Base-by-base conservation (phyloP, 2,888 invertebrate genomes). In the Noctua comes region DNA sequence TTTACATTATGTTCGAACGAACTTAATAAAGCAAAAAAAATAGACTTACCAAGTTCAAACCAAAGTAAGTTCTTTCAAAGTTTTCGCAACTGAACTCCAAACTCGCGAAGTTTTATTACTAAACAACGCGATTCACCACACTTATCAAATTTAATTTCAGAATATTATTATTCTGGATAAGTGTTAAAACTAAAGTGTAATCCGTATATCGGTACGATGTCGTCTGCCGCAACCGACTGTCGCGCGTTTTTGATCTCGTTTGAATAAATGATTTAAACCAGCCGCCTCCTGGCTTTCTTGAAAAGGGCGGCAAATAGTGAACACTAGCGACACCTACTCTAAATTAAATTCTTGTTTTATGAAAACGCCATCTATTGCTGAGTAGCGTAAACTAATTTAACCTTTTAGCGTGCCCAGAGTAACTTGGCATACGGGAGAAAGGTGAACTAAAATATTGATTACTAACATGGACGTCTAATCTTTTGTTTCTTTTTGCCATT, bases 161-260 rank as follows among this genome's bases (percentile, higher is more conserved):
- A 76, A 81, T 36, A 36, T 82, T 74, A 69, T 24, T 71, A 51
- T 82, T 78, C 71, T 80, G 62, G 77, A 84, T 87, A 85, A 79
- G 77, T 84, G 79, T 82, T 68, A 43, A 70, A 84, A 82, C 62
- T 77, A 43, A 76, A 72, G 46, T 62, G 54, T 69, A 72, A 62
- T 69, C 75, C 81, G 82, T 81, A 80, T 72, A 79, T 81, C 68
- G 76, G 40, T 79, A 68, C 66, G 65, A 76, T 78, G 77, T 79
- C 86, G 89, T 82, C 85, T 84, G 89, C 89, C 91, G 89, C 93
- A 91, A 90, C 92, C 94, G 94, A 85, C 92, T 93, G 92, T 90
- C 93, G 92, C 95, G 95, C 93, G 94, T 92, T 95, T 95, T 96
- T 95, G 95, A 93, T 94, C 92, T 93, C 93, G 95, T 94, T 95